Evolutionary conservation across 2,888 invertebrate species (phyloP), one percentile per base, ranked within the genome.

Genomic region (Lycaena phlaeas): DNA sequence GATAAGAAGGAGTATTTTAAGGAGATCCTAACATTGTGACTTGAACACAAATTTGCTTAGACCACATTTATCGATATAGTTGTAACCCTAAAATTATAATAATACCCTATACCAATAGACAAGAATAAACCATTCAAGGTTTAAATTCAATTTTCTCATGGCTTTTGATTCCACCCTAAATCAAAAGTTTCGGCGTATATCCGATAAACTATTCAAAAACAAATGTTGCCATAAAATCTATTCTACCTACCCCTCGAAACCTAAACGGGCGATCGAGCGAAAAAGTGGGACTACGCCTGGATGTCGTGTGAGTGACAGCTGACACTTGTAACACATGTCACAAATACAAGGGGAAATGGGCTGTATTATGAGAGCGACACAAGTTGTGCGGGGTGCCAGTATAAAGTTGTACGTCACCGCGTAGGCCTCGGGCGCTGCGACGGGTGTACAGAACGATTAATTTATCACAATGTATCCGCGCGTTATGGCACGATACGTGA

Each of bases 181-280:
- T 34, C 34, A 22, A 22, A 34, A 28, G 14, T 28, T 26, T 38
- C 14, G 28, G 18, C 28, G 18, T 12, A 12, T 15, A 15, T 28
- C 12, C 11, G 27, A 12, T 17, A 38, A 38, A 38, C 11, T 14
- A 22, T 22, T 22, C 7, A 22, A 22, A 22, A 22, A 22, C 22
- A 22, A 22, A 22, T 9, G 22, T 22, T 9, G 22, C 9, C 22
- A 22, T 48, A 50, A 52, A 55, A 52, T 53, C 49, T 50, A 48
- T 51, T 51, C 46, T 41, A 43, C 41, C 41, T 44, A 51, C 50
- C 55, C 55, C 49, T 51, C 54, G 45, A 52, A 57, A 64, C 62
- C 66, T 64, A 69, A 74, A 62, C 64, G 71, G 57, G 67, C 70
- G 62, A 64, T 73, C 71, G 71, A 65, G 74, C 75, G 74, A 68